Base-by-base conservation (phyloP, 2,888 invertebrate genomes). In the Dyspetes luteomarginatus region DNA sequence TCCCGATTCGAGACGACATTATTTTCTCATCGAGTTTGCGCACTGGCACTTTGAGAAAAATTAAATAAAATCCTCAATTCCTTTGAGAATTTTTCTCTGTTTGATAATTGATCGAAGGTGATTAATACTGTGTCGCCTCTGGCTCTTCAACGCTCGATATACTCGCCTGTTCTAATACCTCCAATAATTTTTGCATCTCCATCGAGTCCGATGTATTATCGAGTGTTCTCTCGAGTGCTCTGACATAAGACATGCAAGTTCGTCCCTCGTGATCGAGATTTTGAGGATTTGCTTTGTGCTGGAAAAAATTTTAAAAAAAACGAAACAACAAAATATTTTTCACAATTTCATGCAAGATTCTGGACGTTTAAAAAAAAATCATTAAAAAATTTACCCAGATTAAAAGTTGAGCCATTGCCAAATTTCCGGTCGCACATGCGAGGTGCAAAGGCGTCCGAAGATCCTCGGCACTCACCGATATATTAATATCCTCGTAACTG, bases 261-360 rank as follows among this genome's bases (percentile, higher is more conserved):
- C 96, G 94, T 17, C 96, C 97, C 90, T 97, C 97, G 86, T 96
- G 96, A 91, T 99, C 99, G 58, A 97, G 95, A 88, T 96, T 96
- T 90, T 96, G 96, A 0, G 98, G 97, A 92, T 98, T 98, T 82
- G 98, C 98, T 91, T 98, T 97, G 93, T 98, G 96, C 99, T 99
- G 94, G 15, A 93, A 75, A 71, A 79, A 43, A n/a, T n/a, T n/a
- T n/a, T n/a, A n/a, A n/a, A n/a, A n/a, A n/a, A n/a, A n/a, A n/a
- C n/a, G n/a, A n/a, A n/a, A n/a, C n/a, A n/a, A n/a, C n/a, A n/a
- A n/a, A n/a, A n/a, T n/a, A n/a, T n/a, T n/a, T 68, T 67, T 50
- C 56, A 50, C 48, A 15, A 60, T 52, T 50, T 4, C 9, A 24
- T 19, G 1, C 0, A 7, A n/a, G n/a, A 22, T 60, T 30, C 56